Base-by-base conservation (phyloP, 2,888 invertebrate genomes). In the Malthinus flaveolus region DNA sequence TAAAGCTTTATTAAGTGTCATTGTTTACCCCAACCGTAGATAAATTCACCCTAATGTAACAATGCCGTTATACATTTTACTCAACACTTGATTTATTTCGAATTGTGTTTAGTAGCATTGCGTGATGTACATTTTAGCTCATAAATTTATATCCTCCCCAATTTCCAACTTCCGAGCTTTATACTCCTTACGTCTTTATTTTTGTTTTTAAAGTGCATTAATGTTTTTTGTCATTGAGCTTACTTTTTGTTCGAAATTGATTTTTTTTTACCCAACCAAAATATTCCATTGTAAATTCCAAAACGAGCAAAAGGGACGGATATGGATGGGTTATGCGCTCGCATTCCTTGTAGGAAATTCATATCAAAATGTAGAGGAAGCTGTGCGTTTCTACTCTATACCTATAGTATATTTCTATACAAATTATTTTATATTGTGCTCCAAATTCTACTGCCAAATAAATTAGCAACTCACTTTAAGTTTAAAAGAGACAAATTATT, bases 381-480 rank as follows among this genome's bases (percentile, higher is more conserved):
- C 23, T 23, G 23, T 23, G 23, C 23, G 23, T 23, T 23, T 23
- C 23, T 23, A 3, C 23, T 23, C 23, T 2, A 23, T n/a, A n/a
- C n/a, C 23, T 23, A 23, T 23, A 23, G 39, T 42, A 42, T 15
- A 42, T 37, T 37, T 13, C 15, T 13, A 13, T 13, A 13, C n/a
- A 42, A 42, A 15, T 42, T 42, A 42, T 42, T 42, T 42, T 23
- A 42, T 42, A 11, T 15, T 42, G 13, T 42, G 12, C 15, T 12
- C 39, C 39, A 23, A 42, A 42, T 42, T 42, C 39, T 42, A 42
- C 39, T 42, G 39, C 39, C 39, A 42, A 42, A 42, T 42, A 42
- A 42, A 42, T 15, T 42, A 15, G 39, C 15, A 7, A 15, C n/a
- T n/a, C n/a, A n/a, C n/a, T n/a, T n/a, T n/a, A n/a, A n/a, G n/a